Base-by-base conservation (phyloP, 2,888 invertebrate genomes). In the Ormyrus thymus region DNA sequence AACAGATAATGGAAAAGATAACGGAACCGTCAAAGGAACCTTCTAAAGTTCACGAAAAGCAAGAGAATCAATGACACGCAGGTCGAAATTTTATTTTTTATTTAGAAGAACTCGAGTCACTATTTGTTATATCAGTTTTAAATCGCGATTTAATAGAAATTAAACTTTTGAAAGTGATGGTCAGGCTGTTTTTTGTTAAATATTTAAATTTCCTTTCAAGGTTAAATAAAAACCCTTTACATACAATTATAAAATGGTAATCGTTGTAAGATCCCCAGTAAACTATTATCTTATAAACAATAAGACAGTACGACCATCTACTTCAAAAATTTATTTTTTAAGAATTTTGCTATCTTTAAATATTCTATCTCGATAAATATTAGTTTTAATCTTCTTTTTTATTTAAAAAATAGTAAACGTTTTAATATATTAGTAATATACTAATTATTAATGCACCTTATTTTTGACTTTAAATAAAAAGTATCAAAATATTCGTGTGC, bases 21-120 rank as follows among this genome's bases (percentile, higher is more conserved):
- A 15, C 53, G 13, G 59, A 59, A n/a, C 50, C 45, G 11, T 13
- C 73, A 29, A 81, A 61, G 10, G 72, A 77, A 43, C 29, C 74
- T 0, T 74, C 81, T 8, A 82, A 83, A 56, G 82, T 82, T 50
- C 61, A 82, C 51, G 83, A 83, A 56, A 50, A 80, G 6, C 11
- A 43, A 13, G 2, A 6, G 56, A 74, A 15, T 51, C 48, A 69
- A 10, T 53, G 50, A 73, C 61, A 45, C 13, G 1, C 45, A 48
- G 48, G n/a, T 59, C 15, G 46, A 29, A 8, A 64, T 69, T 1
- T 69, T 62, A 51, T 0, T 46, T 55, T 15, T 55, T 15, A 59
- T 15, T 43, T 13, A 55, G 15, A 10, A 43, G 15, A 2, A 8
- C n/a, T 4, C 1, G 10, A 11, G 8, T 72, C 61, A 15, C 51